Evolutionary conservation across 2,113 vertebrate species (phyloP).

Genomic region (Nymphicus hollandicus): DNA sequence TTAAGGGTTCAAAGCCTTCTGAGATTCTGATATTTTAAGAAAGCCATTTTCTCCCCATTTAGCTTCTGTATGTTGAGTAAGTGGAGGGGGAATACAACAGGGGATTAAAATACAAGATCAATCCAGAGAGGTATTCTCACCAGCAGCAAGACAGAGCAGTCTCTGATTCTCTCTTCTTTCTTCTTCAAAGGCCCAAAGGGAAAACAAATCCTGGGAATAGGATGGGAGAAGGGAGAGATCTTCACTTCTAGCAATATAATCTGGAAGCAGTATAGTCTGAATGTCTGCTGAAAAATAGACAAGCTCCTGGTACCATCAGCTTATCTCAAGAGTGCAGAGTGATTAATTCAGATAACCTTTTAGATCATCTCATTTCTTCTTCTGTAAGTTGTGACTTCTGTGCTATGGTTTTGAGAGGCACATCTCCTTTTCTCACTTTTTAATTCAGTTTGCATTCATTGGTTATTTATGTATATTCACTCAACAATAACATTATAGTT

Average conservation of each 20-base stretch:
- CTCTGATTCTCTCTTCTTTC: not conserved
- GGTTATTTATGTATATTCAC: not conserved
- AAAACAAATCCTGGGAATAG: not conserved
- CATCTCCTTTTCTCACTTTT: not conserved
- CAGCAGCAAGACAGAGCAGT: not conserved
- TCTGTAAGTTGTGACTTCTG: not conserved
- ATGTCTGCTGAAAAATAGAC: not conserved
- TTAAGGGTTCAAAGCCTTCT: conserved; percentile 19
- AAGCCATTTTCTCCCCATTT: conserved; percentile 15
- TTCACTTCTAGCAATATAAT: not conserved
- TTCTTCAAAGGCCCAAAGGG: not conserved
- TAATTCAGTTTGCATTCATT: not conserved
- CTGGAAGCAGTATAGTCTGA: not conserved
- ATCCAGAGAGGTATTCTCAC: not conserved
- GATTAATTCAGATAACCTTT: not conserved
- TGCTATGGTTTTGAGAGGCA: not conserved
- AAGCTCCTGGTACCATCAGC: not conserved
- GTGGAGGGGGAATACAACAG: not conserved
- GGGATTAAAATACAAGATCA: conserved; percentile 11
- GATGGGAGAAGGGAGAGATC: not conserved
- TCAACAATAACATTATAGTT: not conserved
- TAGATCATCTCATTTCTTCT: not conserved
- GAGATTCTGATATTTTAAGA: conserved; percentile 34
- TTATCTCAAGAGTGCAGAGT: not conserved
- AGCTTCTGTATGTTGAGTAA: not conserved